phyloP scores from a whole-genome alignment of 2,888 invertebrate species.

The Caenorhabditis auriculariae region DNA sequence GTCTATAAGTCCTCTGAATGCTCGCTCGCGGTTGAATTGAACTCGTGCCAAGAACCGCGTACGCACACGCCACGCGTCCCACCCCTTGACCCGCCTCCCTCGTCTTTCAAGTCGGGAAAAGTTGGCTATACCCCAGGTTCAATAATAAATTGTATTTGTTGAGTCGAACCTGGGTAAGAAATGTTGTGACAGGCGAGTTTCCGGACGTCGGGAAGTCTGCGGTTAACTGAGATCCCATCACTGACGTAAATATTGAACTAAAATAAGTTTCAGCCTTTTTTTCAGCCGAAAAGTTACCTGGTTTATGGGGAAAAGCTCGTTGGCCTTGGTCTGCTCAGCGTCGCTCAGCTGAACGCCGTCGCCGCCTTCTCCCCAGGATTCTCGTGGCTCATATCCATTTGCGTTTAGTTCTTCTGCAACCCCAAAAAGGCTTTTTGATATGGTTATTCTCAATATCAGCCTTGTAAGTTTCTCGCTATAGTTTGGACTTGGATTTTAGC shows the following conservation, averaged over 20 bases:
- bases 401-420: constrained; percentile 60
- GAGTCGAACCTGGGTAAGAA: constrained; percentile 49
- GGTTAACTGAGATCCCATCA: constrained; percentile 73
- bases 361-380: constrained; percentile 82
- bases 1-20: no score
- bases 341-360: constrained; percentile 84
- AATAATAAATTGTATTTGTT: no score
- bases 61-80: no score
- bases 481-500: no score
- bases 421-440: no score
- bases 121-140: not conserved
- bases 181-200: constrained; percentile 75
- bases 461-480: no score
- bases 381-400: constrained; percentile 57
- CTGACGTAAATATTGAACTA: constrained; percentile 95
- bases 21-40: no score
- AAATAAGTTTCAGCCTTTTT: not conserved
- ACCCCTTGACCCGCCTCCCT: no score
- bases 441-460: no score
- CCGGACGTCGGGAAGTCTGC: constrained; percentile 61
- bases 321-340: constrained; percentile 82
- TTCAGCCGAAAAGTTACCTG: constrained; percentile 64
- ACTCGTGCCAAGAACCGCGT: no score
- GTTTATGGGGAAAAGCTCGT: constrained; percentile 94
- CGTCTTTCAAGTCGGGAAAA: no score